Conservation (phyloP, 2,888 invertebrate species). For the Drosophila lacicola region DNA sequence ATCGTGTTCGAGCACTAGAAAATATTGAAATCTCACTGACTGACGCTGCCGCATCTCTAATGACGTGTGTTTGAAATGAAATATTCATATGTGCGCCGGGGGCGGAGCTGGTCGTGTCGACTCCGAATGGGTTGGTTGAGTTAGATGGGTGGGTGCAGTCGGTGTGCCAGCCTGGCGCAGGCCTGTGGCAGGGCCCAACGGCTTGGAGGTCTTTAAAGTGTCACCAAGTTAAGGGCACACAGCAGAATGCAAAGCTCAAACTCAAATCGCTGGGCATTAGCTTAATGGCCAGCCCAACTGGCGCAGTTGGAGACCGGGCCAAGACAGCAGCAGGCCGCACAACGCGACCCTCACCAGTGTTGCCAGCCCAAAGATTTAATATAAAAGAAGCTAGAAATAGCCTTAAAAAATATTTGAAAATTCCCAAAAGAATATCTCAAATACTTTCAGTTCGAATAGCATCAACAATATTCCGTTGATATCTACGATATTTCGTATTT, state of each 20-base stretch:
- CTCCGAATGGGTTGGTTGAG: background rate
- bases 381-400: too few relatives aligned
- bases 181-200: background rate
- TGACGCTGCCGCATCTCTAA: constrained; percentile 75
- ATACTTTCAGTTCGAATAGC: too few relatives aligned
- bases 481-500: too few relatives aligned
- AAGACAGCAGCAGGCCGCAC: constrained; percentile 26
- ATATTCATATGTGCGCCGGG: constrained; percentile 69
- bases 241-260: constrained; percentile 64
- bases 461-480: too few relatives aligned
- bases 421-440: too few relatives aligned
- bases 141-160: constrained; percentile 7
- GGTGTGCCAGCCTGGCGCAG: background rate
- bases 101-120: constrained; percentile 13
- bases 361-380: too few relatives aligned
- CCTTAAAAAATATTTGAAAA: too few relatives aligned
- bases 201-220: constrained; percentile 66
- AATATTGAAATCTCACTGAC: constrained; percentile 79
- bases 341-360: too few relatives aligned
- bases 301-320: constrained; percentile 31
- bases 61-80: constrained; percentile 80
- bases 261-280: constrained; percentile 74
- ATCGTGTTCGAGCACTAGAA: constrained; percentile 63
- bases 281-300: constrained; percentile 73
- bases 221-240: constrained; percentile 69